Evolutionary conservation across 2,888 invertebrate genomes (phyloP).

Genomic region (Imbricaverruca yamaguchii): DNA sequence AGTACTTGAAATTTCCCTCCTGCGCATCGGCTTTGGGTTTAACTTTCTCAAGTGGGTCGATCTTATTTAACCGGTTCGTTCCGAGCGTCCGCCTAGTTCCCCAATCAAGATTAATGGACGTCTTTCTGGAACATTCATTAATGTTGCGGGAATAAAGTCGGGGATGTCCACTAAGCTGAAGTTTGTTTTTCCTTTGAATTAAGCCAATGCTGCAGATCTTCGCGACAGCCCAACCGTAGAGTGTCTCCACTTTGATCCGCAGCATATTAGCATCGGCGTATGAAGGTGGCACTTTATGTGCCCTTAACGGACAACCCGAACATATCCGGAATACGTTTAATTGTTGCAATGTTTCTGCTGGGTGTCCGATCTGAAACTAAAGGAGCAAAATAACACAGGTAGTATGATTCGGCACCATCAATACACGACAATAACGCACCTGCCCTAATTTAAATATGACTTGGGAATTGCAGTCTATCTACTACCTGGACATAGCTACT

Average conservation of each 20-base stretch:
- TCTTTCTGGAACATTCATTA: not conserved
- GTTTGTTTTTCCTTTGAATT: not conserved
- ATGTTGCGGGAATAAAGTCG: not conserved
- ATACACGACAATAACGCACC: not conserved
- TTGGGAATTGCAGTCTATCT: not conserved
- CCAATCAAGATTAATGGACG: not conserved
- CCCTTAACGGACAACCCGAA: no score
- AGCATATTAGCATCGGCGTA: not conserved
- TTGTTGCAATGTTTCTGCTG: not conserved
- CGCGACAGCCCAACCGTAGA: not conserved
- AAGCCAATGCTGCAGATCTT: not conserved
- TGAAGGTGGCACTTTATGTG: no score
- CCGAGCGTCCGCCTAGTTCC: not conserved
- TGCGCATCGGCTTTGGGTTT: not conserved
- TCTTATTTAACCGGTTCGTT: not conserved
- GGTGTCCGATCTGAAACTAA: not conserved
- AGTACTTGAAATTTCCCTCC: not conserved
- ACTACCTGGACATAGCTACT: not conserved
- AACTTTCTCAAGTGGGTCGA: not conserved
- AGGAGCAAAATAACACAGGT: not conserved
- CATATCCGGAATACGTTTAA: not conserved
- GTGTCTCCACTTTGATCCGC: not conserved
- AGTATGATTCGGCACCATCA: not conserved
- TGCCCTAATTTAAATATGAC: not conserved
- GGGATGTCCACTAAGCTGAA: not conserved